Evolutionary conservation across 2,797 vertebrate species (phyloP), one percentile per base, ranked within the genome.

Genomic region (Alectoris magna): DNA sequence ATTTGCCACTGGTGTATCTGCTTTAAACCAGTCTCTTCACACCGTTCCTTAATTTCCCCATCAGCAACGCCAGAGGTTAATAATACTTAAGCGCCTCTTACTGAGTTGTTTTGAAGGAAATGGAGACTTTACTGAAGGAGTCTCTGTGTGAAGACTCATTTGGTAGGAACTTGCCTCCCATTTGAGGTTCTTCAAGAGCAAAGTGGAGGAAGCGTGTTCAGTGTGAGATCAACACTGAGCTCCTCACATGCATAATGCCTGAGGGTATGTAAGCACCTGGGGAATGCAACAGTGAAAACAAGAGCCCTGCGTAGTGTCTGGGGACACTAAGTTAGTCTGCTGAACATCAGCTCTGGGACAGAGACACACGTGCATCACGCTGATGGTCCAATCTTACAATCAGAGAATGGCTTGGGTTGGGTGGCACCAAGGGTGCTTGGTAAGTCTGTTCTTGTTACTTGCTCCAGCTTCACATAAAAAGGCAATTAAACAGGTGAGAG

Each of bases 91-190:
- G 58, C 64, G 72, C 53, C 19, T 93, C 74, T 88, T 90, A 59
- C 2, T 70, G 39, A 70, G n/a, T 41, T 92, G 91, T 93, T 94
- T 90, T 86, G 94, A 86, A 94, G 83, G 90, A 94, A 96, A 70
- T 6, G 6, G 85, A 78, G 48, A 36, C 78, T 74, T 87, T 70
- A 67, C 2, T 87, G 92, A 87, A 85, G 73, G 58, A 93, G 72
- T 24, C 64, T 87, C 82, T 59, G 63, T 88, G 55, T 2, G 5
- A 63, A 84, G 55, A 43, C 60, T 72, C 53, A 48, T 71, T 63
- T 49, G 49, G 62, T 59, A 76, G 66, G 70, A 86, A 88, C 86
- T 89, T 48, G 51, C 1, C 0, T 73, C 39, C 46, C 63, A 80
- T 59, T 86, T 90, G 31, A 91, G 80, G 74, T 76, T 92, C 67